Evolutionary conservation across 1,140 invertebrate species (phyloP).

Genomic region (Apis mellifera): Amel_HAv3.1 CM009934.2:11135001-11135500

Average conservation of each 20-base stretch:
- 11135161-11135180: constrained; percentile 18
- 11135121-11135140: neutral
- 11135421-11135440: constrained; percentile 17
- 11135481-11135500: constrained; percentile 34
- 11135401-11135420: neutral
- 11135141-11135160: constrained; percentile 27
- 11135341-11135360: neutral
- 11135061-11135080: neutral
- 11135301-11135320: neutral
- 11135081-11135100: neutral
- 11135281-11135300: constrained; percentile 22
- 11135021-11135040: neutral
- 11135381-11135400: constrained; percentile 10
- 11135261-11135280: constrained; percentile 25
- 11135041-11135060: neutral
- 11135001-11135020: neutral
- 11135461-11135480: constrained; percentile 23
- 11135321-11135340: neutral
- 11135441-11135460: neutral
- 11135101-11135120: neutral
- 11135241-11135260: neutral
- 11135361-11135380: constrained; percentile 3
- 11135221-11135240: neutral
- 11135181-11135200: constrained; percentile 9
- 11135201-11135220: constrained; percentile 17